Percentiles rank a stretch among this genome's conserved stretches.
Conservation (phyloP, 2,888 invertebrate species). For the Alentia gelatinosa region DNA sequence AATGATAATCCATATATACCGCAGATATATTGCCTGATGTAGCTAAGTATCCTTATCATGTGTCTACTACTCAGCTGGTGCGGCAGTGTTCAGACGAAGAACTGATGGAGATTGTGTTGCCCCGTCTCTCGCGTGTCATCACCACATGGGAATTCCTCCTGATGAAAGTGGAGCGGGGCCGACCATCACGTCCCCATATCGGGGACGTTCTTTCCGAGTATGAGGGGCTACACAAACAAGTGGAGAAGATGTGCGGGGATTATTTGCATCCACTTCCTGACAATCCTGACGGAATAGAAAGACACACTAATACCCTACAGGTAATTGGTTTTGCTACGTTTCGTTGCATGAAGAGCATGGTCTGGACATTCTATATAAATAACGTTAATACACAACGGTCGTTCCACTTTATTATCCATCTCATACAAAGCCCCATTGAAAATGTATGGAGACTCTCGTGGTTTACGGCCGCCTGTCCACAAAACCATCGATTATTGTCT, state of each 20-base stretch:
- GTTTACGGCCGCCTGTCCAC: too few relatives aligned
- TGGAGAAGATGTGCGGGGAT: constrained; percentile 48
- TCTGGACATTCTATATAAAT: too few relatives aligned
- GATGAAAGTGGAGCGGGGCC: constrained; percentile 73
- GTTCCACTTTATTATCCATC: too few relatives aligned
- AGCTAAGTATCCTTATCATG: too few relatives aligned
- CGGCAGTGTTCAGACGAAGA: constrained; percentile 78
- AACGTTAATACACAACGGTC: too few relatives aligned
- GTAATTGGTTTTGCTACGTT: background rate
- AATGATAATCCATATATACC: too few relatives aligned
- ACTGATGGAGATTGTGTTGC: constrained; percentile 81
- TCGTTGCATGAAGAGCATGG: too few relatives aligned
- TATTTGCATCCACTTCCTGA: constrained; percentile 26
- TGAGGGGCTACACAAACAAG: constrained; percentile 54
- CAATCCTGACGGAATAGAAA: background rate
- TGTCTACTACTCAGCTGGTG: constrained; percentile 74
- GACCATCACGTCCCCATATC: constrained; percentile 53
- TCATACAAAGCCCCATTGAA: too few relatives aligned
- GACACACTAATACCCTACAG: background rate
- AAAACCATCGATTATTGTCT: too few relatives aligned
- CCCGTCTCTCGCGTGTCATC: constrained; percentile 80
- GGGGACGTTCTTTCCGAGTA: constrained; percentile 57
- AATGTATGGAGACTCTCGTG: too few relatives aligned
- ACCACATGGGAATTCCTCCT: constrained; percentile 82
- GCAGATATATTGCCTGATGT: too few relatives aligned